Evolutionary conservation across 2,113 vertebrate species (phyloP), one percentile per base, ranked within the genome.

Genomic region (Copsychus sechellarum): DNA sequence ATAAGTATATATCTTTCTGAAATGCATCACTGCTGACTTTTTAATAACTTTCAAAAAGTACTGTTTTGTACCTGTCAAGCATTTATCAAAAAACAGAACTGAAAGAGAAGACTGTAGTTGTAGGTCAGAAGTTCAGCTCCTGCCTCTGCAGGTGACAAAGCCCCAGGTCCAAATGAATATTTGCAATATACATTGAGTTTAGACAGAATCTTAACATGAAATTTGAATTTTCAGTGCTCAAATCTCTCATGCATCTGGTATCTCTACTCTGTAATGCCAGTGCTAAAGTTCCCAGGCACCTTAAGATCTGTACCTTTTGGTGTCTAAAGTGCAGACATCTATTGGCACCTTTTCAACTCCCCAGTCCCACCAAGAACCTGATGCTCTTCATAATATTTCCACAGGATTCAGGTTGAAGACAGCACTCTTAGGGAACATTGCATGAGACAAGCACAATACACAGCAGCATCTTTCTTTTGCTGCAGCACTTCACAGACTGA

Each of bases 341-440:
- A 42, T 66, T 36, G 19, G 5, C 17, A 81, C 4, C 2, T 78
- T 81, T 66, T 87, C 25, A 78, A 14, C 1, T 1, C 9, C 2
- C 33, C 2, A 2, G 14, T 56, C 36, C 31, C 51, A 58, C 10
- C 10, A 28, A n/a, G 20, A 74, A 29, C 19, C 0, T 38, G 21
- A 3, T 2, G 1, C 23, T 85, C 19, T 57, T 50, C 9, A 61
- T 10, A 8, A 0, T 51, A 34, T 76, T 86, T 76, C 43, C 12
- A 12, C 2, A 3, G 5, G 1, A 2, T 19, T 25, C 34, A 72
- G 9, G 18, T 4, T 66, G 53, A 82, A 45, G 48, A 47, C 17
- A 65, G 12, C 5, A 36, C 11, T 72, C 29, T 23, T 67, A 25
- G 10, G 14, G 29, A 48, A 9, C 4, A 43, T 69, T 28, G 36